Percentiles rank a stretch among this genome's conserved stretches.
phyloP scores from a whole-genome alignment of 2,113 vertebrate species.

The Odontesthes bonariensis region DNA sequence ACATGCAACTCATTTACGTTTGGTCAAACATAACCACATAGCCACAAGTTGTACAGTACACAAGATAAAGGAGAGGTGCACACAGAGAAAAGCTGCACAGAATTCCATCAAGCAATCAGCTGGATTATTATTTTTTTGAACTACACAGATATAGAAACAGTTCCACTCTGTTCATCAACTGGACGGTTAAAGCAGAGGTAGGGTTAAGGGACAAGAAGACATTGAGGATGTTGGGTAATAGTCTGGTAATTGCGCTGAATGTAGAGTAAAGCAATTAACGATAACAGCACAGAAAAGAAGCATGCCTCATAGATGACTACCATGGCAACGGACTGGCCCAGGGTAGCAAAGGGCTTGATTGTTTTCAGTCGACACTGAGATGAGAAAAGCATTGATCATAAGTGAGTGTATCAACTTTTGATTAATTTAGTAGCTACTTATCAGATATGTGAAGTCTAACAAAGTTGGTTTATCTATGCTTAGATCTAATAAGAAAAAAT shows the following conservation, averaged over 20 bases:
- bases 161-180: background rate
- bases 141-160: background rate
- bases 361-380: slow-evolving; percentile 49
- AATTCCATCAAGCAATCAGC: no score
- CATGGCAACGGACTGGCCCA: slow-evolving; percentile 74
- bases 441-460: slow-evolving; percentile 20
- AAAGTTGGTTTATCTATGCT: slow-evolving; percentile 2
- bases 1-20: background rate
- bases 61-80: background rate
- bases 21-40: slow-evolving; percentile 1
- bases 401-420: slow-evolving; percentile 19
- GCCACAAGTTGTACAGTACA: background rate
- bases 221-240: background rate
- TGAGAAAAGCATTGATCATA: slow-evolving; percentile 43
- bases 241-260: slow-evolving; percentile 16
- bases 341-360: slow-evolving; percentile 48
- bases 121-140: no score
- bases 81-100: background rate
- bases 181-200: background rate
- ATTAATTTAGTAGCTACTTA: slow-evolving; percentile 25
- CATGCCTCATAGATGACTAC: slow-evolving; percentile 62
- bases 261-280: slow-evolving; percentile 58
- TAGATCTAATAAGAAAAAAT: background rate
- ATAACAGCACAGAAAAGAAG: slow-evolving; percentile 44
- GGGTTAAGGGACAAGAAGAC: background rate